phyloP scores from a whole-genome alignment of 64 coral and sea anemone species.

The Porites australiensis region DNA sequence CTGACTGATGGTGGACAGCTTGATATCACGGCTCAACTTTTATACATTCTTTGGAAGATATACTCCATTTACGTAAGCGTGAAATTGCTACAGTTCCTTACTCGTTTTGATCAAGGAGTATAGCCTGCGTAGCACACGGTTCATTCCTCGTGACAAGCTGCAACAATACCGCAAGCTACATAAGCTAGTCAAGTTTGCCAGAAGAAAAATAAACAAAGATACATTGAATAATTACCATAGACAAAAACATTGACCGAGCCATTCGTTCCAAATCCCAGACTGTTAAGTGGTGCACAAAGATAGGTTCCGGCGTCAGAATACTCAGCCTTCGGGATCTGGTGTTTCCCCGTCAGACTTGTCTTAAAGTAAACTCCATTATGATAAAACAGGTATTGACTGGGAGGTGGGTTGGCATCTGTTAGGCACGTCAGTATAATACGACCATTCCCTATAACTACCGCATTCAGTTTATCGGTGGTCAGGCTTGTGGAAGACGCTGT shows the following conservation, averaged over 20 bases:
- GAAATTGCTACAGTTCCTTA: too few relatives aligned
- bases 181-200: too few relatives aligned
- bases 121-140: too few relatives aligned
- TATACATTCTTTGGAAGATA: too few relatives aligned
- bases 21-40: too few relatives aligned
- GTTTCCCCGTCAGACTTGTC: slow-evolving; percentile 10
- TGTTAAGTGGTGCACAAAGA: slow-evolving; percentile 51
- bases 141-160: too few relatives aligned
- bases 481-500: slow-evolving; percentile 62
- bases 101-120: too few relatives aligned
- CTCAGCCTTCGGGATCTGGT: slow-evolving; percentile 52
- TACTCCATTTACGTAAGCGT: too few relatives aligned
- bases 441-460: slow-evolving; percentile 75
- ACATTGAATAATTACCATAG: not conserved
- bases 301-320: slow-evolving; percentile 61
- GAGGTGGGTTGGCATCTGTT: slow-evolving; percentile 75
- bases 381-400: slow-evolving; percentile 73
- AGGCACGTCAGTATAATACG: slow-evolving; percentile 51
- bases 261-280: slow-evolving; percentile 39
- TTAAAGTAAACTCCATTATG: slow-evolving; percentile 37
- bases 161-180: too few relatives aligned
- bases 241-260: slow-evolving; percentile 33
- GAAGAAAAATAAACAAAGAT: too few relatives aligned
- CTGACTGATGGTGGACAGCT: too few relatives aligned
- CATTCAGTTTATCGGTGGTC: slow-evolving; percentile 57